Evolutionary conservation across 2,113 vertebrate species (phyloP), one percentile per base, ranked within the genome.

Genomic region (Felis chaus): DNA sequence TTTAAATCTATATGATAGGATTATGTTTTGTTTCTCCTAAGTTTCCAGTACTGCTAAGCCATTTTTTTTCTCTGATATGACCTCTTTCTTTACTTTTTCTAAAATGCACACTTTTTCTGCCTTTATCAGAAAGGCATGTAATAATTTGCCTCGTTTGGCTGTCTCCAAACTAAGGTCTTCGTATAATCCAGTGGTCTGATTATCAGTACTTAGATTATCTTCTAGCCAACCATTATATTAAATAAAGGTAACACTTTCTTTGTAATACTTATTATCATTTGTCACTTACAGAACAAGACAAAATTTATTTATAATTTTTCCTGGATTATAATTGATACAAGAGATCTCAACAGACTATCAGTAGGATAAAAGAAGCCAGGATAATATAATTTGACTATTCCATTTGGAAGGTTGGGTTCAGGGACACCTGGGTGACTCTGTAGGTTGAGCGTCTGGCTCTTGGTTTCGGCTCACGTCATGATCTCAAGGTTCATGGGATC

Each of bases 181-280:
- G 23, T 41, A 50, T 86, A 90, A 81, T 57, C 66, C 33, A 71
- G 41, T 86, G 85, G 89, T 66, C 85, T 93, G 71, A 85, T 90
- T 50, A 66, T 95, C 55, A 82, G 27, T 48, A 76, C n/a, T 85
- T 90, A 85, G 41, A 57, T 90, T 95, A 93, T 69, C n/a, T 95
- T 87, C 91, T 57, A 97, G 80, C 27, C 74, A 76, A 76, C 19
- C 19, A 61, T 41, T 82, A 45, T 73, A 48, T 69, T 82, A 68
- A 82, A 82, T 39, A 74, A 68, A 61, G 23, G 57, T 41, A 89
- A 57, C 39, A 53, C 18, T 71, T 85, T 61, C 36, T 80, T 71
- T 78, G 15, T 48, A 31, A 80, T 61, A 61, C 21, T 21, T 89
- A 61, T 61, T 71, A 61, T 65, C 39, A 57, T 15, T 41, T 80